Conservation (phyloP, 2,888 invertebrate species). For the Notodonta dromedarius region DNA sequence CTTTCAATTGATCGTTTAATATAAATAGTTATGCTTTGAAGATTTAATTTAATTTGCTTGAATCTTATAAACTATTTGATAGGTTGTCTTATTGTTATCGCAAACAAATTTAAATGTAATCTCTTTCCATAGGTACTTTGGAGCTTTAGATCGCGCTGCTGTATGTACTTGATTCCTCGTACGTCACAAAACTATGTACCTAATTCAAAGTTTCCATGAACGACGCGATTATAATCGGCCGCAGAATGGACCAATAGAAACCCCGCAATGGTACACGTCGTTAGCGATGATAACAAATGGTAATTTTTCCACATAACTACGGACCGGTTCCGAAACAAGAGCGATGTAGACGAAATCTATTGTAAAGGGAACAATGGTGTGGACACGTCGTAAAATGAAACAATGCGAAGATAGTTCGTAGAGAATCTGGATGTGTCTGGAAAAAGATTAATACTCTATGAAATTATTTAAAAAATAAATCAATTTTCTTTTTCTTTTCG, state of each 20-base stretch:
- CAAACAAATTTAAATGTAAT: too few relatives aligned
- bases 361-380: slow-evolving; percentile 68
- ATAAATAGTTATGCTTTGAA: slow-evolving; percentile 22
- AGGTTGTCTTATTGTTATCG: too few relatives aligned
- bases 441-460: too few relatives aligned
- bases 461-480: too few relatives aligned
- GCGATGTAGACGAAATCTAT: slow-evolving; percentile 63
- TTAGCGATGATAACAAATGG: slow-evolving; percentile 50
- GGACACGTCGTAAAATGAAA: slow-evolving; percentile 70
- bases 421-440: slow-evolving; percentile 49
- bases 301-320: slow-evolving; percentile 53
- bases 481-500: too few relatives aligned
- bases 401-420: slow-evolving; percentile 61
- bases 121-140: too few relatives aligned
- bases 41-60: slow-evolving; percentile 10
- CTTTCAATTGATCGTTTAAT: slow-evolving; percentile 29
- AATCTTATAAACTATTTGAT: too few relatives aligned
- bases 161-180: slow-evolving; percentile 17
- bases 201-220: slow-evolving; percentile 32
- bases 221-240: slow-evolving; percentile 33
- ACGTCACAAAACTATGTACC: slow-evolving; percentile 24
- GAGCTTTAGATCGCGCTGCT: too few relatives aligned
- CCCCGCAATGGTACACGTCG: slow-evolving; percentile 35
- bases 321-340: slow-evolving; percentile 59
- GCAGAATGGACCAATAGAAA: slow-evolving; percentile 33